These are phyloP conservation scores for Rapana venosa DNA, from an alignment of 2,888 invertebrate genomes.

Conservation along the genomic window DNA sequence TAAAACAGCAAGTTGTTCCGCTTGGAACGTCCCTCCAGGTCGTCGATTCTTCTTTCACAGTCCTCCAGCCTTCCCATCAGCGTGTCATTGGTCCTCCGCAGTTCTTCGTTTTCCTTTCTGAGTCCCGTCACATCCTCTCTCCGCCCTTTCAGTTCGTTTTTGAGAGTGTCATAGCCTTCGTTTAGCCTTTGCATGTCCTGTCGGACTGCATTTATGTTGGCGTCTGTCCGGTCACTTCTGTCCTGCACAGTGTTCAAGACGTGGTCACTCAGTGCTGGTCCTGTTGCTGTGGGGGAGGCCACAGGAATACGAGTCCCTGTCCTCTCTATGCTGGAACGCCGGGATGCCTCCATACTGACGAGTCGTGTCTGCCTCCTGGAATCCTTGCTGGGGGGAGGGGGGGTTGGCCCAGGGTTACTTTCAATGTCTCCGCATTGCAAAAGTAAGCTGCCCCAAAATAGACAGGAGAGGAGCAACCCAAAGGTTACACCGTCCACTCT, in stretches of 20 bases:
- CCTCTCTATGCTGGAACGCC: too few species aligned
- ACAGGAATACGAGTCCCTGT: neutral
- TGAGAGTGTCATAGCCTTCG: neutral
- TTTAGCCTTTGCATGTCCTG: neutral
- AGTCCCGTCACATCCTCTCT: neutral
- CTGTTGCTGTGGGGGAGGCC: neutral
- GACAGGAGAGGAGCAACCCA: too few species aligned
- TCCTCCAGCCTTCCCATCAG: neutral
- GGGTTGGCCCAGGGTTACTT: too few species aligned
- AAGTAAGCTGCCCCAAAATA: too few species aligned
- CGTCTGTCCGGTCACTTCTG: neutral
- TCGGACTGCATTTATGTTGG: neutral
- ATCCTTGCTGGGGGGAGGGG: too few species aligned
- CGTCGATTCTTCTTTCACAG: neutral
- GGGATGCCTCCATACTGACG: neutral
- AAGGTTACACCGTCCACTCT: too few species aligned
- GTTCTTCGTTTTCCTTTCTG: neutral
- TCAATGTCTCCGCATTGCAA: too few species aligned
- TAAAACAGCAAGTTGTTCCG: neutral
- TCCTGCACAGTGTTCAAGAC: neutral
- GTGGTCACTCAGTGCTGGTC: neutral
- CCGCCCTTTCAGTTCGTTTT: neutral
- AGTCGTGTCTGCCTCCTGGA: too few species aligned
- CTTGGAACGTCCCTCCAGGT: neutral
- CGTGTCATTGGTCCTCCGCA: neutral